A percentile compares a stretch with the other conserved stretches of the same genome.
Evolutionary conservation across 2,113 vertebrate genomes (phyloP).

Genomic region (Brienomyrus longianalis): DNA sequence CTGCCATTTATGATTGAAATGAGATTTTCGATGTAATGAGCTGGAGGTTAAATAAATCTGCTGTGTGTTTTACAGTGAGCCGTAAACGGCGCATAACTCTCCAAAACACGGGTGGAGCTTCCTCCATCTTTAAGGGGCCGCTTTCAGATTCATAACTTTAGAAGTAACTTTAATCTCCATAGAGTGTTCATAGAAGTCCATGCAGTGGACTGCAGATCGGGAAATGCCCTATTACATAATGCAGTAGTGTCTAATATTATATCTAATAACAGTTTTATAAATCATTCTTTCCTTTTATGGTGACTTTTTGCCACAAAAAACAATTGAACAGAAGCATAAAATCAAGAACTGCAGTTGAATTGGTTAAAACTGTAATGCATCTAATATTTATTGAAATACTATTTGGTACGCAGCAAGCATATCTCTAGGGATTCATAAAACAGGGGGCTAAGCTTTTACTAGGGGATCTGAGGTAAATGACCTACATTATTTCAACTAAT

Average conservation of each 20-base stretch:
- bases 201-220: background rate
- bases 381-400: background rate
- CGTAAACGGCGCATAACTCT: slow-evolving; percentile 86
- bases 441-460: background rate
- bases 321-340: background rate
- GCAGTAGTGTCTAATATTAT: background rate
- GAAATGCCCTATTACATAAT: background rate
- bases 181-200: background rate
- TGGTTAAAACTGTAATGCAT: background rate
- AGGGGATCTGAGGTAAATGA: background rate
- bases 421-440: background rate
- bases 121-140: slow-evolving; percentile 71
- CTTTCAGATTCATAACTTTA: slow-evolving; percentile 58
- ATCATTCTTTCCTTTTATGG: background rate
- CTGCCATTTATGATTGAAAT: slow-evolving; percentile 98
- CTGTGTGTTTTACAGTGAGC: slow-evolving; percentile 76
- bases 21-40: slow-evolving; percentile 78
- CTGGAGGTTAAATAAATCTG: slow-evolving; percentile 81
- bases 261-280: background rate
- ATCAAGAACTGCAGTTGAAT: background rate
- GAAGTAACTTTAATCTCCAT: slow-evolving; percentile 15
- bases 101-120: slow-evolving; percentile 72
- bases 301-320: background rate
- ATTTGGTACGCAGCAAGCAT: background rate
- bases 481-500: background rate